phyloP scores from a whole-genome alignment of 1,140 invertebrate genomes.

The Drosophila simulans region DNA sequence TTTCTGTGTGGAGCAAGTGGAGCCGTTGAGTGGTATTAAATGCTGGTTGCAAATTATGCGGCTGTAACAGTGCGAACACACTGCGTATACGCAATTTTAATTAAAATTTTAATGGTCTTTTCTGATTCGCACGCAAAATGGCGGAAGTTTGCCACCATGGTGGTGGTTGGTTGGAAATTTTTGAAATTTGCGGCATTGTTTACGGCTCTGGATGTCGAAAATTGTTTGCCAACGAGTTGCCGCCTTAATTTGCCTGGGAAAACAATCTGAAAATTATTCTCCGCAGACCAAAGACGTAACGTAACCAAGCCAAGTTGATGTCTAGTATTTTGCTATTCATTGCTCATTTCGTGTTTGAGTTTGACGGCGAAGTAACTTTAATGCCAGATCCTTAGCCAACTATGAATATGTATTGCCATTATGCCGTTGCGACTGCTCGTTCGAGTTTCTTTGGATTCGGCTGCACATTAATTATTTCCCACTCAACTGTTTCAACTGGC shows the following conservation, averaged over 20 bases:
- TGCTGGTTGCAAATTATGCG: constrained; percentile 31
- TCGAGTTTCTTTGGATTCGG: constrained; percentile 39
- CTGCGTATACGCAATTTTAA: constrained; percentile 71
- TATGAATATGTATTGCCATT: constrained; percentile 51
- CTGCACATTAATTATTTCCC: constrained; percentile 71
- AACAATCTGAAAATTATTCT: constrained; percentile 3
- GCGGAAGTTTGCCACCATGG: constrained; percentile 33
- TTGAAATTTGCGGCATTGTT: constrained; percentile 56
- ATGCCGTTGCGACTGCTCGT: constrained; percentile 15
- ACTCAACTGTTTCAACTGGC: constrained; percentile 52
- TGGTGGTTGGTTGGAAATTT: constrained; percentile 2
- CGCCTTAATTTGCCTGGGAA: constrained; percentile 16
- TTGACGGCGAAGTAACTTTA: constrained; percentile 31
- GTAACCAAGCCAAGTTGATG: constrained; percentile 6
- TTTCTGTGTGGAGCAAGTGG: constrained; percentile 87
- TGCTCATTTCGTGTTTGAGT: constrained; percentile 34
- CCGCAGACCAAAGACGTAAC: constrained; percentile 5
- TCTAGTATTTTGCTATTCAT: constrained; percentile 27
- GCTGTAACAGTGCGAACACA: constrained; percentile 39
- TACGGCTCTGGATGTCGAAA: constrained; percentile 45
- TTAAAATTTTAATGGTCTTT: constrained; percentile 71
- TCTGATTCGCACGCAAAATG: constrained; percentile 42
- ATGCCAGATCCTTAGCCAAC: constrained; percentile 22
- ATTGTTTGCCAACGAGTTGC: constrained; percentile 45
- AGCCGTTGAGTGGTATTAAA: constrained; percentile 27